Percentiles rank a stretch among this genome's conserved stretches.
phyloP scores from a whole-genome alignment of 2,797 vertebrate species.

The Esox masquinongy region DNA sequence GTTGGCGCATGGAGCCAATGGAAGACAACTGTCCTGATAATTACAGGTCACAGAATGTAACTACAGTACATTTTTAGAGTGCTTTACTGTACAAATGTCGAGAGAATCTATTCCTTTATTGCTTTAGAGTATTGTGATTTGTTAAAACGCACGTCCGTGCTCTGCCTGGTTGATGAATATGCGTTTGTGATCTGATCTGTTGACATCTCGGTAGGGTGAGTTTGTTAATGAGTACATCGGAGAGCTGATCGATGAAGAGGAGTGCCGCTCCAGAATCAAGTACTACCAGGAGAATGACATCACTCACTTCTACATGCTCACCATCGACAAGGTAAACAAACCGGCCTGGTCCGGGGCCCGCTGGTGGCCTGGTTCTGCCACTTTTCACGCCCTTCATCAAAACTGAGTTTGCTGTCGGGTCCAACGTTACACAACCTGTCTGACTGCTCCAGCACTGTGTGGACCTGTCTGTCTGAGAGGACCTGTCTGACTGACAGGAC shows the following conservation, averaged over 20 bases:
- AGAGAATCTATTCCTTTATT: no score
- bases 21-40: no score
- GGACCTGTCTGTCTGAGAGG: no score
- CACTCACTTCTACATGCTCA: slow-evolving; percentile 98
- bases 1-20: not conserved
- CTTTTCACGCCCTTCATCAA: not conserved
- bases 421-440: no score
- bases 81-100: no score
- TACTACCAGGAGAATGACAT: slow-evolving; percentile 95
- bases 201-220: slow-evolving; percentile 80
- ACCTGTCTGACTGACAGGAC: slow-evolving; percentile 45
- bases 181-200: not conserved
- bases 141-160: not conserved
- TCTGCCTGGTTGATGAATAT: not conserved
- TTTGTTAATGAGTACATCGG: slow-evolving; percentile 98
- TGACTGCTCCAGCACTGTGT: slow-evolving; percentile 59
- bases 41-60: no score
- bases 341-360: not conserved
- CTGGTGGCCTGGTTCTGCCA: no score
- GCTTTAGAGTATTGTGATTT: not conserved
- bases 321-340: slow-evolving; percentile 89
- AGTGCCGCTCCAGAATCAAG: slow-evolving; percentile 92
- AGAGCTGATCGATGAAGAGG: slow-evolving; percentile 95
- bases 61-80: no score
- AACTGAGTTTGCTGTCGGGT: not conserved